Percentiles rank a stretch among this genome's conserved stretches.
Conservation (phyloP, 2,113 vertebrate genomes). For the Camelus dromedarius region DNA sequence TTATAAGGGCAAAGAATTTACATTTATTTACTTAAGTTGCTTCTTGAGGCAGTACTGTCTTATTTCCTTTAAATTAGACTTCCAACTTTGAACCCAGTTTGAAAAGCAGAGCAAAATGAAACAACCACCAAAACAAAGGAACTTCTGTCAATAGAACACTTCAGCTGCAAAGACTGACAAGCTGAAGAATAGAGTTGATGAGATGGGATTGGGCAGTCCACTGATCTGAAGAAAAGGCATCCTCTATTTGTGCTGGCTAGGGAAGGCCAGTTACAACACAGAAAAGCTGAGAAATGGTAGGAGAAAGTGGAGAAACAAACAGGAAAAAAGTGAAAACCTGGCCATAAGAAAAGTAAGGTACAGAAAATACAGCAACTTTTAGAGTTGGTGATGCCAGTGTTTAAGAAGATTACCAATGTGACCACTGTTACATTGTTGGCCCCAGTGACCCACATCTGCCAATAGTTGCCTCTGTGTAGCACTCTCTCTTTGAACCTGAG, state of each 20-base stretch:
- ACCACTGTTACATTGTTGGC: not conserved
- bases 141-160: not conserved
- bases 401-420: not conserved
- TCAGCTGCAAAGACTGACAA: not conserved
- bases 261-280: not conserved
- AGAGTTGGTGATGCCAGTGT: not conserved
- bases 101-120: not conserved
- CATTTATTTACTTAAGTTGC: not conserved
- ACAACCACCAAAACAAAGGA: not conserved
- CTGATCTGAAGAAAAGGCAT: not conserved
- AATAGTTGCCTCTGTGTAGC: not conserved
- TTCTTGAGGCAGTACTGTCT: not conserved
- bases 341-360: not conserved
- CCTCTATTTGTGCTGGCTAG: not conserved
- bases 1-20: not conserved
- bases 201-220: not conserved
- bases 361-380: not conserved
- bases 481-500: not conserved
- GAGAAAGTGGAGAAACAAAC: not conserved
- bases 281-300: not conserved
- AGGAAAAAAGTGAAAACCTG: not conserved
- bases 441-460: not conserved
- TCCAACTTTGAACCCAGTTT: not conserved
- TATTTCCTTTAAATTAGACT: slow-evolving; percentile 19
- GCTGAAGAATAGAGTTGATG: not conserved